Percentiles rank a stretch among this genome's conserved stretches.
These are phyloP conservation scores for Oreochromis tanganicae DNA, from an alignment of 2,113 vertebrate genomes.

Conservation along the genomic window DNA sequence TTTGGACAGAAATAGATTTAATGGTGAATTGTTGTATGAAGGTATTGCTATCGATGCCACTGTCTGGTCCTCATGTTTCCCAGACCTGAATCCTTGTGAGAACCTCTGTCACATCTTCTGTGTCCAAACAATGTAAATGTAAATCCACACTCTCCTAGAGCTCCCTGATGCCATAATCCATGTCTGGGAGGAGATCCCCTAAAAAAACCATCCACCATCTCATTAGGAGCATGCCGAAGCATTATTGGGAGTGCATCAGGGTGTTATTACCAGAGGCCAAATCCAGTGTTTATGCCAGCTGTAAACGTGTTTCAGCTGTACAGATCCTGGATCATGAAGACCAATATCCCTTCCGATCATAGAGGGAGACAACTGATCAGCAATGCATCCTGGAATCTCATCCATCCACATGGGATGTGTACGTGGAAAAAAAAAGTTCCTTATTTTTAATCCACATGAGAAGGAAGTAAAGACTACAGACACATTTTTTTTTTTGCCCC, in stretches of 20 bases:
- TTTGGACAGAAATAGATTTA: background rate
- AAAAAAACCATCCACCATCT: background rate
- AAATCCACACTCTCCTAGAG: background rate
- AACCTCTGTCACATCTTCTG: background rate
- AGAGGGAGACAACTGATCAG: background rate
- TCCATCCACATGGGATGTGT: background rate
- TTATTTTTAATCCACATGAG: background rate
- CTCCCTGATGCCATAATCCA: background rate
- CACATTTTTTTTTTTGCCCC: background rate
- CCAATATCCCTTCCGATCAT: background rate
- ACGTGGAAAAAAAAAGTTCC: no score
- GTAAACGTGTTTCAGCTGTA: background rate
- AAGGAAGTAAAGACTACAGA: background rate
- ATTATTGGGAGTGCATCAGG: background rate
- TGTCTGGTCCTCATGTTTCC: background rate
- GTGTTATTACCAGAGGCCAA: background rate
- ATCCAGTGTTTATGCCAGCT: accelerated
- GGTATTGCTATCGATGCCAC: no score
- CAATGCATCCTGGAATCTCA: background rate
- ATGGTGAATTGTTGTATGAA: background rate
- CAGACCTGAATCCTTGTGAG: background rate
- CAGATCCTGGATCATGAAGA: background rate
- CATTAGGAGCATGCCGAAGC: background rate
- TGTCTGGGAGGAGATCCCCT: background rate
- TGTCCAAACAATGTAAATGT: no score